These are phyloP conservation scores for Callimorpha dominula DNA, from an alignment of 2,888 invertebrate species.

Conservation along the genomic window DNA sequence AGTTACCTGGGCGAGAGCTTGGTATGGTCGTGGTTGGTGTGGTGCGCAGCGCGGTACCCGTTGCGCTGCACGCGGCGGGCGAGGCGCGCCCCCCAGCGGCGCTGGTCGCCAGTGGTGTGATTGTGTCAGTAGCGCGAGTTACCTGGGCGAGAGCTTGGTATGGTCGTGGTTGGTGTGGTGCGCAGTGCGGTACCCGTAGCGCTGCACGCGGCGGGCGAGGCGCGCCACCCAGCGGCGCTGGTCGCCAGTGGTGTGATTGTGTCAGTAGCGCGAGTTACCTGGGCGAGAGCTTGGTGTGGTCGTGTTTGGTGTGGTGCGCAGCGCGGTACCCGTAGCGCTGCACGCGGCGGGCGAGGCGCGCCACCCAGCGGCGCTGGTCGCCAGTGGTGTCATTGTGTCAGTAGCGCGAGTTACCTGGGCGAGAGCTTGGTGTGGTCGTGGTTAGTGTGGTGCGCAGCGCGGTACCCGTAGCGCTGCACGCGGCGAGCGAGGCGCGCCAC, in stretches of 20 bases:
- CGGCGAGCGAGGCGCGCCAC: too few species aligned
- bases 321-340: conserved; percentile 88
- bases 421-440: too few species aligned
- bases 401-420: neutral
- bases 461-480: too few species aligned
- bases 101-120: neutral
- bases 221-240: neutral
- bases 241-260: neutral
- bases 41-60: conserved; percentile 91
- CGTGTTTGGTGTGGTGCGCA: conserved; percentile 81
- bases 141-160: neutral
- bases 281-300: neutral
- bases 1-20: conserved; percentile 62
- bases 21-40: neutral
- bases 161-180: conserved; percentile 1
- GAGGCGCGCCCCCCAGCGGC: too few species aligned
- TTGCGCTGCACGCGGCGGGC: too few species aligned
- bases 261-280: conserved; percentile 85
- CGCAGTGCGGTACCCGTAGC: conserved; percentile 91
- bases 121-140: conserved; percentile 84
- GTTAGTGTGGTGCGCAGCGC: too few species aligned
- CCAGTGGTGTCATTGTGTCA: neutral
- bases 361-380: neutral
- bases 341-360: too few species aligned
- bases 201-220: too few species aligned